Percentiles rank a stretch among this genome's conserved stretches.
phyloP scores from a whole-genome alignment of 1,140 invertebrate genomes.

The Drosophila nannoptera region DNA sequence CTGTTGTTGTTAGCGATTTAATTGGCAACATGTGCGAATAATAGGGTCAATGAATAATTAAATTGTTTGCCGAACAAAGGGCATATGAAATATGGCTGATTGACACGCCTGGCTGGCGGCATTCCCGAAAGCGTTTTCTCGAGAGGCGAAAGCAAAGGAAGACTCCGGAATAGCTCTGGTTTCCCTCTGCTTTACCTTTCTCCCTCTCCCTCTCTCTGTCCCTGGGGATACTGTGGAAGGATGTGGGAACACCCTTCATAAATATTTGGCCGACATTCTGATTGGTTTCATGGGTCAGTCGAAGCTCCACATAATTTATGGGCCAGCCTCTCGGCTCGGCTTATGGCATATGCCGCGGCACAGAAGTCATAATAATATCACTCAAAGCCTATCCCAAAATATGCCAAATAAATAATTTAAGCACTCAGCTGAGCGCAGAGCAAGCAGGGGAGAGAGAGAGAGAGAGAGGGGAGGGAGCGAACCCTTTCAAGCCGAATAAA shows the following conservation, averaged over 20 bases:
- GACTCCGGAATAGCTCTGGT: no score
- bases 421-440: constrained; percentile 35
- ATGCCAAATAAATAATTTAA: constrained; percentile 74
- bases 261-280: constrained; percentile 43
- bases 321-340: constrained; percentile 21
- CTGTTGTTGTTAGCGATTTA: constrained; percentile 39
- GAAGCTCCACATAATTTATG: constrained; percentile 56
- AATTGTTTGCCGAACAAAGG: constrained; percentile 28
- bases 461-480: constrained; percentile 4
- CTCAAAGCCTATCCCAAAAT: constrained; percentile 65
- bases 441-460: neutral
- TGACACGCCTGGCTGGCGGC: neutral
- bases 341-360: constrained; percentile 30
- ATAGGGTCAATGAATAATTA: constrained; percentile 55
- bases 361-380: constrained; percentile 59
- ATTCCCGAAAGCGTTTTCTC: neutral
- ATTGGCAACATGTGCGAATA: constrained; percentile 60
- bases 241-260: constrained; percentile 8
- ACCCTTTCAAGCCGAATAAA: constrained; percentile 65
- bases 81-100: neutral
- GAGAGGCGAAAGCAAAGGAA: no score
- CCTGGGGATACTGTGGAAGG: neutral
- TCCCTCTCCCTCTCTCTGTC: neutral
- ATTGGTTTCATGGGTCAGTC: constrained; percentile 60
- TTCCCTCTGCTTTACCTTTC: neutral